Percentiles rank a stretch among this genome's conserved stretches.
These are phyloP conservation scores for Cecropterus lyciades DNA, from an alignment of 1,140 invertebrate genomes.

Conservation along the genomic window DNA sequence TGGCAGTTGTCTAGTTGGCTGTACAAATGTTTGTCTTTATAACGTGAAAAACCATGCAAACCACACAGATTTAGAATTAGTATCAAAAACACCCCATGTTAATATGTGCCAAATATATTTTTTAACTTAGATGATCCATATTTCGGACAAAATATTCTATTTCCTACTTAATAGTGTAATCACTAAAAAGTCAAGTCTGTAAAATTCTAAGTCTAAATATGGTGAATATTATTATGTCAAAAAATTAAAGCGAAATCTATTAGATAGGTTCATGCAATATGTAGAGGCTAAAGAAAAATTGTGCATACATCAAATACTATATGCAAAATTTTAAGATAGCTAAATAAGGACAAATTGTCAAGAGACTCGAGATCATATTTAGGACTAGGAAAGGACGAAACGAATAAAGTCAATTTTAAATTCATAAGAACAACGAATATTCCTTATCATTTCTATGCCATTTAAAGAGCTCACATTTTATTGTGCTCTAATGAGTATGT, in stretches of 20 bases:
- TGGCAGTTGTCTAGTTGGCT: too few relatives aligned
- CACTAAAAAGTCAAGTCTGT: too few relatives aligned
- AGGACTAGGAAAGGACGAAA: too few relatives aligned
- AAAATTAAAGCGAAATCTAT: constrained; percentile 52
- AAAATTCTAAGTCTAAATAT: too few relatives aligned
- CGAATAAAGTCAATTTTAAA: too few relatives aligned
- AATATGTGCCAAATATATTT: constrained; percentile 37
- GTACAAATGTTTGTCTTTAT: background rate
- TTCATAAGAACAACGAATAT: too few relatives aligned
- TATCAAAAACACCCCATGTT: constrained; percentile 32
- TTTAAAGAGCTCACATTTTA: too few relatives aligned
- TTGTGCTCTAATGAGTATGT: too few relatives aligned
- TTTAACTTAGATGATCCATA: background rate
- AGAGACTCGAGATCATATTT: constrained; percentile 51
- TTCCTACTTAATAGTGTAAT: too few relatives aligned
- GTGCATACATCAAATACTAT: constrained; percentile 32
- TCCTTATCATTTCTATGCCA: too few relatives aligned
- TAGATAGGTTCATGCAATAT: constrained; percentile 51
- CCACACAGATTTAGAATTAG: constrained; percentile 36
- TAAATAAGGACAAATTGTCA: constrained; percentile 45
- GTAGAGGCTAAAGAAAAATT: constrained; percentile 43
- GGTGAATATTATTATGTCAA: background rate
- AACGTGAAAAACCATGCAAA: constrained; percentile 32
- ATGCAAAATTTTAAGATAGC: constrained; percentile 43
- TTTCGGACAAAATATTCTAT: background rate